Evolutionary conservation across 2,113 vertebrate genomes (phyloP).

Genomic region (Nanorana parkeri): DNA sequence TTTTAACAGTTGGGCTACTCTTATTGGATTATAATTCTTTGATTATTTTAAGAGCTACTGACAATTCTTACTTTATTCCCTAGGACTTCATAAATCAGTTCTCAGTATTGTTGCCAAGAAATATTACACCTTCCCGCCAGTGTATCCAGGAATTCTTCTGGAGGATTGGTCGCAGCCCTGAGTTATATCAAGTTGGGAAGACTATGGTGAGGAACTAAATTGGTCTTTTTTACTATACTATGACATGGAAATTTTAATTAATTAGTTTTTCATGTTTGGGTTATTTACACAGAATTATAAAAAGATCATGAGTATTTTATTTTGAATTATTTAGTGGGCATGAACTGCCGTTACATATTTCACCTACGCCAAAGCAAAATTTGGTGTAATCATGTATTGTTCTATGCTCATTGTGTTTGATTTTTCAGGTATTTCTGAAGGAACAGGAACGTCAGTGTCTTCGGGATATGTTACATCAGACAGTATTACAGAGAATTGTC

Average conservation of each 20-base stretch:
- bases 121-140: slow-evolving; percentile 77
- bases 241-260: not conserved
- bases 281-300: too few species aligned
- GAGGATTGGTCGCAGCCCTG: slow-evolving; percentile 78
- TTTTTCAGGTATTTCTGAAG: slow-evolving; percentile 87
- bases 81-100: slow-evolving; percentile 95
- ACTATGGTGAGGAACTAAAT: slow-evolving; percentile 84
- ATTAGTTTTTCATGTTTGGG: not conserved
- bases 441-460: slow-evolving; percentile 87
- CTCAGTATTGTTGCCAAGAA: slow-evolving; percentile 85
- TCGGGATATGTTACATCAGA: slow-evolving; percentile 86
- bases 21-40: not conserved
- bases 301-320: too few species aligned
- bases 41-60: not conserved
- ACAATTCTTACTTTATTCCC: slow-evolving; percentile 10
- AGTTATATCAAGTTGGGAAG: slow-evolving; percentile 93
- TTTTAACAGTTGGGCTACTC: not conserved
- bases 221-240: not conserved
- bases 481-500: slow-evolving; percentile 86
- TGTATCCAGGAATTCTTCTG: slow-evolving; percentile 84
- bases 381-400: not conserved
- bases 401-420: not conserved
- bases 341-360: not conserved
- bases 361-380: not conserved
- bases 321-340: too few species aligned